phyloP scores from a whole-genome alignment of 2,797 vertebrate genomes.

The Muscicapa comitata region DNA sequence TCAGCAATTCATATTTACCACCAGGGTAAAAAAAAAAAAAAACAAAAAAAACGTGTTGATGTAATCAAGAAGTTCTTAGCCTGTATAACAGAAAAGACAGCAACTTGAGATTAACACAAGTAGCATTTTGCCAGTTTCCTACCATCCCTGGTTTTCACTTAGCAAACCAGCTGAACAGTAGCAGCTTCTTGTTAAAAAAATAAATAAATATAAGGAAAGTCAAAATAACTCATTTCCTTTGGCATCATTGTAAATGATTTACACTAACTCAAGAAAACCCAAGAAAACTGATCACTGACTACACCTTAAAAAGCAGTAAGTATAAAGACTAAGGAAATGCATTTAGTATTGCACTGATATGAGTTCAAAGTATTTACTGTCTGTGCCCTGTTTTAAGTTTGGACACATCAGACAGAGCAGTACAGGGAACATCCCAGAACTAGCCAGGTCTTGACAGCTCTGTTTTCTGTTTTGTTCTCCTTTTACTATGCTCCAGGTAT shows the following conservation, averaged over 20 bases:
- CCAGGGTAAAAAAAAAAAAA: slow-evolving; percentile 65
- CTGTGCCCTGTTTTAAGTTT: background rate
- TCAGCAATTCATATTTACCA: slow-evolving; percentile 55
- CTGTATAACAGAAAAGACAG: slow-evolving; percentile 62
- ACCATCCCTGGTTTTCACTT: slow-evolving; percentile 36
- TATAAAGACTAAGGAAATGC: slow-evolving; percentile 47
- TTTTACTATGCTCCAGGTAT: slow-evolving; percentile 22
- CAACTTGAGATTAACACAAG: slow-evolving; percentile 52
- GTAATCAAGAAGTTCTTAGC: slow-evolving; percentile 41
- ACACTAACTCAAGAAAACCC: slow-evolving; percentile 59
- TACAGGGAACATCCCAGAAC: background rate
- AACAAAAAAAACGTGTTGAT: slow-evolving; percentile 35
- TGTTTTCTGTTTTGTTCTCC: background rate
- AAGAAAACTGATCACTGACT: slow-evolving; percentile 37
- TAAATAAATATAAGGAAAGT: slow-evolving; percentile 70
- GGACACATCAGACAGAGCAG: background rate
- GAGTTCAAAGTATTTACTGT: slow-evolving; percentile 5
- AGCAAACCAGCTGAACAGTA: slow-evolving; percentile 58
- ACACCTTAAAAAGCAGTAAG: slow-evolving; percentile 52
- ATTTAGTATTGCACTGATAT: slow-evolving; percentile 66
- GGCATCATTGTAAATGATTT: slow-evolving; percentile 74
- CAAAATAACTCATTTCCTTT: slow-evolving; percentile 72
- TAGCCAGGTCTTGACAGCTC: background rate
- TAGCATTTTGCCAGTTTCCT: slow-evolving; percentile 37
- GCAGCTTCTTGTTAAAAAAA: slow-evolving; percentile 65